Conservation (phyloP, 2,113 vertebrate genomes). For the Heterochromis multidens region DNA sequence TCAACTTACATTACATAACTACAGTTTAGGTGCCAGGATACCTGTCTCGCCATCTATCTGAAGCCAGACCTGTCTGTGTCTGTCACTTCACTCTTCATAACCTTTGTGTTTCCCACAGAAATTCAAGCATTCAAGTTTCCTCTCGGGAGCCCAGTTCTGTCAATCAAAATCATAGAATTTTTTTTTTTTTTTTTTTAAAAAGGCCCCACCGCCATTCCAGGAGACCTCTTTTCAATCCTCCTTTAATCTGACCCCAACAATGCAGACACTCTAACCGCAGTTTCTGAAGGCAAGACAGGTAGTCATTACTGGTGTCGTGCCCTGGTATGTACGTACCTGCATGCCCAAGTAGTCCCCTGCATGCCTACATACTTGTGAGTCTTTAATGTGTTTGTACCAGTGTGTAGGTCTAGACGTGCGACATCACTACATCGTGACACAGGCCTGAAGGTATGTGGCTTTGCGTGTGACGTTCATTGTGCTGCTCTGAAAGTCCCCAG, state of each 20-base stretch:
- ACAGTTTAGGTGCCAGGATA: conserved; percentile 8
- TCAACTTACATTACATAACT: conserved; percentile 49
- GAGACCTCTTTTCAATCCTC: conserved; percentile 31
- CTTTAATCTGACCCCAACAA: conserved; percentile 35
- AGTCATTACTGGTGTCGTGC: conserved; percentile 52
- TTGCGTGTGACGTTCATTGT: conserved; percentile 64
- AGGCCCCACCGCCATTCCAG: conserved; percentile 3
- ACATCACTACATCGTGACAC: conserved; percentile 46
- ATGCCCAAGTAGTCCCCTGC: neutral
- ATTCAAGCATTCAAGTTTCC: conserved; percentile 54
- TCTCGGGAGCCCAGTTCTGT: conserved; percentile 45
- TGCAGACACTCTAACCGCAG: conserved; percentile 24
- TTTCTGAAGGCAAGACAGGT: conserved; percentile 49
- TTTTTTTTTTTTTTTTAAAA: neutral
- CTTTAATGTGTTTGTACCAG: conserved; percentile 5
- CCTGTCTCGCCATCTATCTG: conserved; percentile 31
- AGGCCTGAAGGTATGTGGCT: conserved; percentile 63
- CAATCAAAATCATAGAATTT: conserved; percentile 61
- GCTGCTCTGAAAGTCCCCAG: conserved; percentile 52
- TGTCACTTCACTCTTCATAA: conserved; percentile 15
- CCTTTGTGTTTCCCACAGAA: conserved; percentile 58
- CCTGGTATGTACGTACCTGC: conserved; percentile 45
- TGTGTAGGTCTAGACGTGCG: conserved; percentile 31
- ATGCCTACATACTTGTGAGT: conserved; percentile 13
- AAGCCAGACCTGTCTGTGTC: conserved; percentile 51